These are phyloP conservation scores for Apostichopus californicus DNA, from an alignment of 35 echinoderm and acorn worm species.

Conservation along the genomic window DNA sequence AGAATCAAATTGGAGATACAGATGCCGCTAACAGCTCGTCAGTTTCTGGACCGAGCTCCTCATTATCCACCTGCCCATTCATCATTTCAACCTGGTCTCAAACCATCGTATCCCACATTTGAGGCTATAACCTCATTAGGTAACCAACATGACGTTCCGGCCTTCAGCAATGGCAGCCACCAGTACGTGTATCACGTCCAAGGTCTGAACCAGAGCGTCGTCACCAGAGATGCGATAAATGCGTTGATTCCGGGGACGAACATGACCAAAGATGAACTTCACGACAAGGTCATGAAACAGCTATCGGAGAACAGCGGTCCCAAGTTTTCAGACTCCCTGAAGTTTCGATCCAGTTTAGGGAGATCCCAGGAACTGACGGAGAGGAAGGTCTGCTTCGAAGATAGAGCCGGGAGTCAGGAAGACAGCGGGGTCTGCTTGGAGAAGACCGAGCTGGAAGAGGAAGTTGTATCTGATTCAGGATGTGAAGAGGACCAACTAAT, in stretches of 20 bases:
- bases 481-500: slow-evolving; percentile 31
- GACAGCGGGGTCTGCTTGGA: slow-evolving; percentile 5
- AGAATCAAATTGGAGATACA: slow-evolving; percentile 88
- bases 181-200: slow-evolving; percentile 12
- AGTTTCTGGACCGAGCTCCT: slow-evolving; percentile 70
- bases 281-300: slow-evolving; percentile 86
- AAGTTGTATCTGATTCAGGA: neutral
- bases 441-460: neutral
- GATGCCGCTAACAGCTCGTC: slow-evolving; percentile 76
- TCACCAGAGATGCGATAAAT: slow-evolving; percentile 73
- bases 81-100: neutral
- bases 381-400: slow-evolving; percentile 25
- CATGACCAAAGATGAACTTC: slow-evolving; percentile 79
- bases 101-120: neutral
- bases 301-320: slow-evolving; percentile 78
- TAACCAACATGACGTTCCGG: neutral
- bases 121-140: slow-evolving; percentile 17
- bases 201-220: slow-evolving; percentile 48
- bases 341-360: neutral
- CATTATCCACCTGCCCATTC: slow-evolving; percentile 10
- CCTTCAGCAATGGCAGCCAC: neutral
- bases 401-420: slow-evolving; percentile 7
- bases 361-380: neutral
- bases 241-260: slow-evolving; percentile 81
- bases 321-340: neutral